Evolutionary conservation across 2,797 vertebrate genomes (phyloP).

Genomic region (Otolemur crassicaudatus): DNA sequence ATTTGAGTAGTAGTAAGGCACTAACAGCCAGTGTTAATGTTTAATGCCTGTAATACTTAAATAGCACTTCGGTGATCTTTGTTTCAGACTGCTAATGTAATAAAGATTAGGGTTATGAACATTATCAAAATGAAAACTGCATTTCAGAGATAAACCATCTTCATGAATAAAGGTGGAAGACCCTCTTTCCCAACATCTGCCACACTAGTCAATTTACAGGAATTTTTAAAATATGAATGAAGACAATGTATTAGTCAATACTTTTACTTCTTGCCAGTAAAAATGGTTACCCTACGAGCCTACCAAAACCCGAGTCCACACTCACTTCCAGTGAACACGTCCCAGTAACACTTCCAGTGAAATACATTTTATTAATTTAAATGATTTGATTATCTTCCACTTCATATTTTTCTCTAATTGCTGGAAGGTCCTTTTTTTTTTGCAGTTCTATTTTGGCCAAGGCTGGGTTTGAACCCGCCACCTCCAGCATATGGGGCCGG

Average conservation of each 20-base stretch:
- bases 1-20: not conserved
- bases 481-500: no score
- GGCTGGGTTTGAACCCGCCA: no score
- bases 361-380: not conserved
- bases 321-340: not conserved
- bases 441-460: no score
- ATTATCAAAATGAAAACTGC: not conserved
- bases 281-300: not conserved
- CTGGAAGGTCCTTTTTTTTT: not conserved
- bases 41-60: slow-evolving; percentile 51
- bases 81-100: not conserved
- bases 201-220: not conserved
- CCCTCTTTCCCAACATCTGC: not conserved
- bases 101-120: not conserved
- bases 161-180: not conserved
- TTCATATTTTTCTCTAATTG: not conserved
- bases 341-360: not conserved
- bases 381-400: not conserved
- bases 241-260: not conserved
- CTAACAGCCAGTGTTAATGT: slow-evolving; percentile 33
- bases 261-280: slow-evolving; percentile 10
- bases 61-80: slow-evolving; percentile 42
- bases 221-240: not conserved
- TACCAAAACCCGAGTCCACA: not conserved
- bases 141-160: not conserved